A percentile compares a stretch with the other conserved stretches of the same genome.
Evolutionary conservation across 2,113 vertebrate species (phyloP).

Genomic region (Ceyx cyanopectus): DNA sequence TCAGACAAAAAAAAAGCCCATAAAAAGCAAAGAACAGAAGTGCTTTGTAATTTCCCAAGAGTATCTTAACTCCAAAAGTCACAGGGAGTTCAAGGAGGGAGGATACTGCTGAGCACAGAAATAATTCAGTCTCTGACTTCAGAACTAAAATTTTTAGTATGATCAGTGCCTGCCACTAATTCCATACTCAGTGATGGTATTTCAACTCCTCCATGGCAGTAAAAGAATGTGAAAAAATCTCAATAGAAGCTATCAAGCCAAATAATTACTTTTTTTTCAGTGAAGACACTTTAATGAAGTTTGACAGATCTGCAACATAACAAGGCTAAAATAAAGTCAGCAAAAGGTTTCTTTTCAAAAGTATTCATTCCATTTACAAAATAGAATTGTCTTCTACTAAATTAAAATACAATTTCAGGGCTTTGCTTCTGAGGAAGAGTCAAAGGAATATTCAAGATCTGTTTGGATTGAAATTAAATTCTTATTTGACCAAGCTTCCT

Average conservation of each 20-base stretch:
- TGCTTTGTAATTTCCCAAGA: not conserved
- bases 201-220: not conserved
- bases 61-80: not conserved
- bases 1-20: not conserved
- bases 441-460: not conserved
- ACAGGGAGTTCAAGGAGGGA: not conserved
- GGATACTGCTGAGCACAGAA: not conserved
- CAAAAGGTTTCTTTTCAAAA: not conserved
- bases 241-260: not conserved
- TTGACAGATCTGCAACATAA: not conserved
- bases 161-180: not conserved
- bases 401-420: not conserved
- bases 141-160: not conserved
- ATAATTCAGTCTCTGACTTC: not conserved
- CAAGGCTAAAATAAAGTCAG: not conserved
- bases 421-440: not conserved
- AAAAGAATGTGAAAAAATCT: not conserved
- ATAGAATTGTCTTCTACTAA: not conserved
- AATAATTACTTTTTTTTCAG: not conserved
- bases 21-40: not conserved
- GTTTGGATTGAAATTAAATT: not conserved
- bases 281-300: not conserved
- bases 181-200: not conserved
- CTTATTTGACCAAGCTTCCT: not conserved
- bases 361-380: not conserved